These are phyloP conservation scores for Phaenicophaeus curvirostris DNA, from an alignment of 2,797 vertebrate genomes.

Conservation along the genomic window DNA sequence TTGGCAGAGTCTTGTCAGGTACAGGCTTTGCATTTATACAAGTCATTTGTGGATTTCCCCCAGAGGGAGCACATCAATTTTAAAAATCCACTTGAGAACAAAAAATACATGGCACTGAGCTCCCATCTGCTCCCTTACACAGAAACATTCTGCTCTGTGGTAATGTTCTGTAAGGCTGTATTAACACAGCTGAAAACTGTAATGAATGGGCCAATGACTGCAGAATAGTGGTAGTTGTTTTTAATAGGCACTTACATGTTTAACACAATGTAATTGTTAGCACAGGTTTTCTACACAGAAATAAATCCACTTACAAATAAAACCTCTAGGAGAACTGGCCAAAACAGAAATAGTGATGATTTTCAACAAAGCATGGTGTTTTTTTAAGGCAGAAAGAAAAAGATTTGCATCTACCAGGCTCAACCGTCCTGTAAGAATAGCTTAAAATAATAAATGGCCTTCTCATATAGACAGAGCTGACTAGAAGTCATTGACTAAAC, in stretches of 20 bases:
- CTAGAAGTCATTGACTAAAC: background rate
- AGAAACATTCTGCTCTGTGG: background rate
- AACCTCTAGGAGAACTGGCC: background rate
- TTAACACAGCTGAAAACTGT: background rate
- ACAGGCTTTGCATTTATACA: background rate
- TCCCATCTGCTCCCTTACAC: conserved; percentile 3
- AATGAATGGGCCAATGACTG: background rate
- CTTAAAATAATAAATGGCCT: background rate
- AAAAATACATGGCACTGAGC: background rate
- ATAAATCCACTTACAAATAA: background rate
- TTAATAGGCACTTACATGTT: background rate
- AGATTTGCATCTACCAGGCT: background rate
- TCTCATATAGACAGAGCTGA: background rate
- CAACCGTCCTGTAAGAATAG: background rate
- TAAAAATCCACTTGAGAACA: background rate
- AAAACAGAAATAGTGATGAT: background rate
- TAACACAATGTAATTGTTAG: background rate
- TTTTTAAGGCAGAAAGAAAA: background rate
- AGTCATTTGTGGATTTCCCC: background rate
- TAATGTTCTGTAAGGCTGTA: background rate
- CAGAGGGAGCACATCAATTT: background rate
- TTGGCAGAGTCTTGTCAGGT: background rate
- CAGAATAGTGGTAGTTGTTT: background rate
- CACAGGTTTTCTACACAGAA: background rate
- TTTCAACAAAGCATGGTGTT: background rate